A percentile compares a stretch with the other conserved stretches of the same genome.
Conservation (phyloP, 2,113 vertebrate species). For the Paradoxurus hermaphroditus region DNA sequence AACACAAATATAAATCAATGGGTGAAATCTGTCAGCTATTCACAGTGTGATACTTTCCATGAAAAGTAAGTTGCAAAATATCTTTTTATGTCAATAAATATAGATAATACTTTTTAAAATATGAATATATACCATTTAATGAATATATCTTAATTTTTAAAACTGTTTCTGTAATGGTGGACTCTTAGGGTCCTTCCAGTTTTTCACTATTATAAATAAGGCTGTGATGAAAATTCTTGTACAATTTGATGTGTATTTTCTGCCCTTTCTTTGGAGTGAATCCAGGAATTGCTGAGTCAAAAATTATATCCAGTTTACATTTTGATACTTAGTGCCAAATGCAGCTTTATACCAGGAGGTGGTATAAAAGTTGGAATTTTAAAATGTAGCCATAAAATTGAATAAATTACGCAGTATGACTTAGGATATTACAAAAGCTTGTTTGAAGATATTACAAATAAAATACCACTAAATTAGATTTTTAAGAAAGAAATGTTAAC, state of each 20-base stretch:
- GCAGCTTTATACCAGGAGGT: neutral
- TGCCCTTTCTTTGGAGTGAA: neutral
- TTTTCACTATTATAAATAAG: neutral
- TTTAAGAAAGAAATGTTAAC: neutral
- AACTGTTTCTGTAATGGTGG: neutral
- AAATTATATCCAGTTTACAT: neutral
- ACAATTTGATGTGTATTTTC: neutral
- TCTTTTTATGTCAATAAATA: neutral
- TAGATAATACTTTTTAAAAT: neutral
- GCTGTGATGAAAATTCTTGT: neutral
- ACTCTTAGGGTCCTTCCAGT: neutral
- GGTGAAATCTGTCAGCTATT: neutral
- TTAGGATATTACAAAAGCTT: neutral
- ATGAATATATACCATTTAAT: neutral
- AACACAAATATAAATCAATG: neutral
- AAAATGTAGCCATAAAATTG: neutral
- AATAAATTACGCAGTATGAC: neutral
- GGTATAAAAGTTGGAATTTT: neutral
- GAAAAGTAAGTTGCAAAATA: neutral
- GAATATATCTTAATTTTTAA: neutral
- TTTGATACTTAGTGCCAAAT: neutral
- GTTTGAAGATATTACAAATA: constrained; percentile 2
- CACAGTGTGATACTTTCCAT: neutral
- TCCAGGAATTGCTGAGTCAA: neutral
- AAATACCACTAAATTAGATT: neutral